phyloP scores from a whole-genome alignment of 2,888 invertebrate genomes.

The Phragmatobia fuliginosa region DNA sequence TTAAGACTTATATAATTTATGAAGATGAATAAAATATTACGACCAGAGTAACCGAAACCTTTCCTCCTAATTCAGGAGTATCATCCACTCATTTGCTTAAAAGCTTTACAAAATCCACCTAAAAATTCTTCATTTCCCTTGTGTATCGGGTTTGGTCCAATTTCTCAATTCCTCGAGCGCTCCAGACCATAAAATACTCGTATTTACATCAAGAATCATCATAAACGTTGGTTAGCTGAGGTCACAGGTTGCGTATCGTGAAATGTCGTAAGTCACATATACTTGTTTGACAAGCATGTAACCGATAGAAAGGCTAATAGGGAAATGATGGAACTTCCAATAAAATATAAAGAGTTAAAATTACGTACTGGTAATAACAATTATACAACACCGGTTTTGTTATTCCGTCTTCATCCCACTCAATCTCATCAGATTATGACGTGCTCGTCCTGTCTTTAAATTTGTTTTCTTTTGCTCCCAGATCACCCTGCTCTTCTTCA shows the following conservation, averaged over 20 bases:
- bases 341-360: not conserved
- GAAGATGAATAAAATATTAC: not conserved
- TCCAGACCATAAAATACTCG: not conserved
- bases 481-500: too few relatives aligned
- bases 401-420: too few relatives aligned
- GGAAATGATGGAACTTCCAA: not conserved
- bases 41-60: too few relatives aligned
- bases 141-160: not conserved
- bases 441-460: too few relatives aligned
- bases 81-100: not conserved
- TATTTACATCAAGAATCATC: not conserved
- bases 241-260: constrained; percentile 5
- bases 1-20: too few relatives aligned
- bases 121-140: not conserved
- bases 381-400: too few relatives aligned
- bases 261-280: constrained; percentile 10
- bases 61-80: not conserved
- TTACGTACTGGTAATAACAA: not conserved
- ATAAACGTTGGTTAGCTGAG: not conserved
- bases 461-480: too few relatives aligned
- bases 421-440: too few relatives aligned
- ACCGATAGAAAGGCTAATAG: not conserved
- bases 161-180: not conserved
- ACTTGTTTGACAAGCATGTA: not conserved
- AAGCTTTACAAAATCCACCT: not conserved